Conservation (phyloP, 2,888 invertebrate genomes). For the Dryocosmus kuriphilus region DNA sequence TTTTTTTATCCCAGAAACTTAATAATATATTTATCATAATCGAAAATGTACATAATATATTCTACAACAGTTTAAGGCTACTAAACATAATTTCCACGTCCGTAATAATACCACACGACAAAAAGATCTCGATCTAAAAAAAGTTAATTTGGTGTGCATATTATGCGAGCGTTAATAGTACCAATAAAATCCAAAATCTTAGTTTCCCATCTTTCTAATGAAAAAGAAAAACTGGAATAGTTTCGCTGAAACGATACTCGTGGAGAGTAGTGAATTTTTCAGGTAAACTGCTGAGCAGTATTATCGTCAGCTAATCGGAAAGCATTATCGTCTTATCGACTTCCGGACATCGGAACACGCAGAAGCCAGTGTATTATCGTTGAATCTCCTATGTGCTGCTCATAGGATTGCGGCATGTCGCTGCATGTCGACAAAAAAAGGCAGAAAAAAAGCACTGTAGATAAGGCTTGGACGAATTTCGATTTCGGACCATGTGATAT, state of each 20-base stretch:
- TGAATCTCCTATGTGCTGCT: conserved; percentile 15
- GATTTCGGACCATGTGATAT: conserved; percentile 1
- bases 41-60: too few relatives aligned
- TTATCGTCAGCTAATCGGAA: conserved; percentile 30
- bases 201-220: background rate
- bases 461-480: background rate
- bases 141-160: background rate
- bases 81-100: too few relatives aligned
- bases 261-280: background rate
- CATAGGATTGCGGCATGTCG: conserved; percentile 1
- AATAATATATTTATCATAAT: too few relatives aligned
- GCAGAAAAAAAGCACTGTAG: background rate
- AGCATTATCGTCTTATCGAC: conserved; percentile 33
- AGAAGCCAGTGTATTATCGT: conserved; percentile 23
- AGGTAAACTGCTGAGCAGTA: background rate
- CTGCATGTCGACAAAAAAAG: conserved; percentile 20
- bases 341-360: conserved; percentile 31
- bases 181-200: conserved; percentile 13
- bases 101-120: too few relatives aligned
- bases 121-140: background rate
- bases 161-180: background rate
- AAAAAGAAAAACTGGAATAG: background rate
- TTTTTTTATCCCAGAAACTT: too few relatives aligned
- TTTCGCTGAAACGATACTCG: background rate
- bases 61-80: too few relatives aligned